Evolutionary conservation across 1,140 invertebrate genomes (phyloP).

Genomic region (Trichogramma pretiosum): DNA sequence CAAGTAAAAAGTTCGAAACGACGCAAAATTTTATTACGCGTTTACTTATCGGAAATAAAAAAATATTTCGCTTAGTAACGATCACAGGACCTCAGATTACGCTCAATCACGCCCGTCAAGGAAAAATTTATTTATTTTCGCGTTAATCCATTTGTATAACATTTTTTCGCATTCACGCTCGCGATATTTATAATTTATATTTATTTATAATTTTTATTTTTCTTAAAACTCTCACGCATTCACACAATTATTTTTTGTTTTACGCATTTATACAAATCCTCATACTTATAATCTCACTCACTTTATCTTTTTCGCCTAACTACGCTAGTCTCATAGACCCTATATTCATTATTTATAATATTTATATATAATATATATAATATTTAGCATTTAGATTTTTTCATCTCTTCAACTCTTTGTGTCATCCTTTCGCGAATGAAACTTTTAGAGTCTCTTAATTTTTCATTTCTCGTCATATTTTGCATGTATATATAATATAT

Average conservation of each 20-base stretch:
- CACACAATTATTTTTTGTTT: not conserved
- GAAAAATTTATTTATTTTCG: constrained; percentile 22
- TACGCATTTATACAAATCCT: constrained; percentile 18
- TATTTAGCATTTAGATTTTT: constrained; percentile 44
- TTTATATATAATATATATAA: constrained; percentile 42
- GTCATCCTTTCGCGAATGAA: constrained; percentile 6
- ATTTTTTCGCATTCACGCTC: constrained; percentile 8
- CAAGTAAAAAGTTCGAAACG: constrained; percentile 46
- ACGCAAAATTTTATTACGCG: constrained; percentile 42
- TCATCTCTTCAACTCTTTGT: constrained; percentile 26
- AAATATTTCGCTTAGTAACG: constrained; percentile 49
- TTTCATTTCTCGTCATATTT: constrained; percentile 26
- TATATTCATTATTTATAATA: constrained; percentile 46
- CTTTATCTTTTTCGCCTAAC: constrained; percentile 36
- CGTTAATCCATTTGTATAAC: constrained; percentile 13
- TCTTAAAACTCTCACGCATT: not conserved
- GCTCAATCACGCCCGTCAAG: constrained; percentile 38
- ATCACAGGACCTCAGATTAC: constrained; percentile 49
- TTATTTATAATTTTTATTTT: no score
- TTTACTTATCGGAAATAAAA: constrained; percentile 46
- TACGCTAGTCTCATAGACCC: constrained; percentile 46
- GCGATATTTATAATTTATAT: no score
- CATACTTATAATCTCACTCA: constrained; percentile 16
- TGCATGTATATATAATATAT: constrained; percentile 47
- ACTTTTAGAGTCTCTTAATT: constrained; percentile 20